These are phyloP conservation scores for Trichechus manatus DNA, from an alignment of 2,113 vertebrate genomes.

Conservation along the genomic window DNA sequence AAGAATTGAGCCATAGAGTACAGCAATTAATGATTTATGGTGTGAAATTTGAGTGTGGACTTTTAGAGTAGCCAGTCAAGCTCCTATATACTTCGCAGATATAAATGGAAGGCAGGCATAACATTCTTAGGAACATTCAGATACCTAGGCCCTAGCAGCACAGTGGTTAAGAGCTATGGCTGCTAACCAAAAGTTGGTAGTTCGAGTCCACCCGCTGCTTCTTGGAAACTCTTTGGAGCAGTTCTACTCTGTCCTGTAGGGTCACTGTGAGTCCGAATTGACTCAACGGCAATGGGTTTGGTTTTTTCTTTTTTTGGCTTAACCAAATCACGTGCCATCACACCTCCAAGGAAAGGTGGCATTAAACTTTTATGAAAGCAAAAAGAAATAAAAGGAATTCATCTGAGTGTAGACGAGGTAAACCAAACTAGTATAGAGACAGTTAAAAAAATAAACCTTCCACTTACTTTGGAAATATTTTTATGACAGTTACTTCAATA, in stretches of 20 bases:
- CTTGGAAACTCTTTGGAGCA: no score
- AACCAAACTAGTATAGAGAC: neutral
- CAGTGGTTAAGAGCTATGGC: no score
- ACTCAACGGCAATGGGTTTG: no score
- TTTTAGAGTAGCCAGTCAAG: neutral
- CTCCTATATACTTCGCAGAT: neutral
- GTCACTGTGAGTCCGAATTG: no score
- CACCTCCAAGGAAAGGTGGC: neutral
- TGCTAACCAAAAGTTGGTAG: no score
- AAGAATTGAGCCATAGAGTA: neutral
- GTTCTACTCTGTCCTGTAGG: no score
- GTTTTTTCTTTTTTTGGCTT: neutral
- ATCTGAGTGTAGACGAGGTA: neutral
- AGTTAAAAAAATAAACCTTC: accelerated
- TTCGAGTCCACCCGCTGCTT: no score
- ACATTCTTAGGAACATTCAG: neutral
- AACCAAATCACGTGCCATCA: neutral
- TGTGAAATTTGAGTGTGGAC: neutral
- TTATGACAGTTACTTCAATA: neutral
- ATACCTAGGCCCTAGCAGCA: neutral
- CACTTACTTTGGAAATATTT: neutral
- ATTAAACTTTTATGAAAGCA: neutral
- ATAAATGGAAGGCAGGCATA: neutral
- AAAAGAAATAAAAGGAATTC: neutral
- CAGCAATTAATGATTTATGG: neutral